Conservation (phyloP, 2,113 vertebrate species). For the Cygnus atratus region DNA sequence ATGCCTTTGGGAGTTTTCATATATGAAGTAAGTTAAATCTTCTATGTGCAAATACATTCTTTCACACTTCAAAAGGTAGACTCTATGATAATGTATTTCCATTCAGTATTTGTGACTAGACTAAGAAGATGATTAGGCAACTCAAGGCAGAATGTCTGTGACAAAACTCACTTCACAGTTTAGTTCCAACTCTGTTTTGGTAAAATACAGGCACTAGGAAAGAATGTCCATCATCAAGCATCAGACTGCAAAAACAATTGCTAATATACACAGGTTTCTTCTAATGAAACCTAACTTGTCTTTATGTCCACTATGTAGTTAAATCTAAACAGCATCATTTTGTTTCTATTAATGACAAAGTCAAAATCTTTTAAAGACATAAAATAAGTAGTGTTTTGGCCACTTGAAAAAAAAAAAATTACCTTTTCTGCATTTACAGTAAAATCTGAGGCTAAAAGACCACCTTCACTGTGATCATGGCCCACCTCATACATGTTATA, state of each 20-base stretch:
- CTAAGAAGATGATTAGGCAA: not conserved
- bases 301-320: not conserved
- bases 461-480: conserved; percentile 92
- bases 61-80: not conserved
- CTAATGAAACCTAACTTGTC: not conserved
- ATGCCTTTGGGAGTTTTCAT: not conserved
- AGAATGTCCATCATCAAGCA: not conserved
- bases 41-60: not conserved
- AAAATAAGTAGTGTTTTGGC: not conserved
- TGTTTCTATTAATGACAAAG: not conserved
- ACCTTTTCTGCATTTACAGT: conserved; percentile 96
- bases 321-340: not conserved
- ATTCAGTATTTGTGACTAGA: not conserved
- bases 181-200: not conserved
- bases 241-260: not conserved
- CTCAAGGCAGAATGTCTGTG: not conserved
- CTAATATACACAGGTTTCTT: not conserved
- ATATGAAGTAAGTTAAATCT: not conserved
- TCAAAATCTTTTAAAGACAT: not conserved
- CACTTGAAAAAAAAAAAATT: conserved; percentile 8
- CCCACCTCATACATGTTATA: conserved; percentile 99
- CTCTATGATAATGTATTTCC: not conserved
- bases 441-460: conserved; percentile 91
- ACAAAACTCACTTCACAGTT: not conserved
- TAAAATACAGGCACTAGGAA: not conserved